Evolutionary conservation across 2,888 invertebrate genomes (phyloP).

Genomic region (Liopterus haemorrhoidalis): DNA sequence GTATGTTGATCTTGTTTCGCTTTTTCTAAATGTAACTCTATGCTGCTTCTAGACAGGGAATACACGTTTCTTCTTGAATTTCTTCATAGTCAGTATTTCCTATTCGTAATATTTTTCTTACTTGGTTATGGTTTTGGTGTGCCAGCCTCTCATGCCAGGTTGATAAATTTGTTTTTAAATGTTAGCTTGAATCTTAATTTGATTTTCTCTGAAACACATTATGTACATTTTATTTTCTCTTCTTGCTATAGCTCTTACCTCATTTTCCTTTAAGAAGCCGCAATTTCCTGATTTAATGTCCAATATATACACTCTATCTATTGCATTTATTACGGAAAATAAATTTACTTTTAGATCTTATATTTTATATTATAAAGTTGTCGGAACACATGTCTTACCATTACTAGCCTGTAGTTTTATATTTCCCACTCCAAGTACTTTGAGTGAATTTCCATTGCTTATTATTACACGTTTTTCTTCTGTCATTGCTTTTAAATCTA

Average conservation of each 20-base stretch:
- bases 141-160: slow-evolving; percentile 20
- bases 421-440: too few species aligned
- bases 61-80: too few species aligned
- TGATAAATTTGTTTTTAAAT: too few species aligned
- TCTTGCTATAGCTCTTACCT: too few species aligned
- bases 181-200: too few species aligned
- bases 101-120: slow-evolving; percentile 17
- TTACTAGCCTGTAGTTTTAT: too few species aligned
- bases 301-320: slow-evolving; percentile 29
- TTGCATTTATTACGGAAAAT: slow-evolving; percentile 28
- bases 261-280: too few species aligned
- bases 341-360: slow-evolving; percentile 29
- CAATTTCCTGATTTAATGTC: slow-evolving; percentile 24
- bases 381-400: slow-evolving; percentile 19
- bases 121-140: slow-evolving; percentile 25
- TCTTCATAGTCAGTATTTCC: slow-evolving; percentile 2
- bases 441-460: too few species aligned
- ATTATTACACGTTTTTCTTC: too few species aligned
- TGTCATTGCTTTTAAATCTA: slow-evolving; percentile 16
- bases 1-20: slow-evolving; percentile 18
- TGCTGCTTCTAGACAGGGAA: slow-evolving; percentile 17
- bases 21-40: slow-evolving; percentile 13
- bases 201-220: too few species aligned
- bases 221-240: too few species aligned
- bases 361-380: slow-evolving; percentile 25